Evolutionary conservation across 1,140 invertebrate genomes (phyloP).

Genomic region (Limonius californicus): DNA sequence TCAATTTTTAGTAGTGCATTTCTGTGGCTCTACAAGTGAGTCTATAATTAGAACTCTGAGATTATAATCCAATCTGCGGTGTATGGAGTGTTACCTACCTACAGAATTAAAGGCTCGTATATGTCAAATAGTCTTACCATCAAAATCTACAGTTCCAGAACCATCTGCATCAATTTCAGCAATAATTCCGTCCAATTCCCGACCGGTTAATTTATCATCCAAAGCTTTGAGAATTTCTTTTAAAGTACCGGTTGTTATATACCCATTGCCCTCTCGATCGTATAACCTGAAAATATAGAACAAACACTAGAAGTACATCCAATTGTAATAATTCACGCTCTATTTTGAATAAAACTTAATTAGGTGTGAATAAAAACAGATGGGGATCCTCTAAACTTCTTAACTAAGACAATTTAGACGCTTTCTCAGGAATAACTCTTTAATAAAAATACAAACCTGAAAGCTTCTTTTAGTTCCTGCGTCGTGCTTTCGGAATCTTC

Average conservation of each 20-base stretch:
- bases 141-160: slow-evolving; percentile 86
- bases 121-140: too few relatives aligned
- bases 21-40: too few relatives aligned
- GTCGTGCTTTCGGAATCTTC: slow-evolving; percentile 90
- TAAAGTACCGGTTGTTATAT: slow-evolving; percentile 86
- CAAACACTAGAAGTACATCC: neutral
- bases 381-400: too few relatives aligned
- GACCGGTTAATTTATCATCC: slow-evolving; percentile 82
- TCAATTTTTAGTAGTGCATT: too few relatives aligned
- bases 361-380: too few relatives aligned
- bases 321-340: too few relatives aligned
- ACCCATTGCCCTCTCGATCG: slow-evolving; percentile 82
- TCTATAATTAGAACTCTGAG: too few relatives aligned
- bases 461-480: slow-evolving; percentile 92
- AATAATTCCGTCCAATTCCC: slow-evolving; percentile 85
- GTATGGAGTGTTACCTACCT: too few relatives aligned
- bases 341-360: too few relatives aligned
- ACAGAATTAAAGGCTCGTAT: too few relatives aligned
- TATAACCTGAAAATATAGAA: slow-evolving; percentile 51
- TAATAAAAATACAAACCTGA: slow-evolving; percentile 55
- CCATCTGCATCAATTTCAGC: slow-evolving; percentile 93
- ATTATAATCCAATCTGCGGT: too few relatives aligned
- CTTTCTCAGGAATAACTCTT: too few relatives aligned
- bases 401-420: neutral
- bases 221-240: slow-evolving; percentile 87